Evolutionary conservation across 2,113 vertebrate genomes (phyloP).

Genomic region (Ahaetulla prasina): DNA sequence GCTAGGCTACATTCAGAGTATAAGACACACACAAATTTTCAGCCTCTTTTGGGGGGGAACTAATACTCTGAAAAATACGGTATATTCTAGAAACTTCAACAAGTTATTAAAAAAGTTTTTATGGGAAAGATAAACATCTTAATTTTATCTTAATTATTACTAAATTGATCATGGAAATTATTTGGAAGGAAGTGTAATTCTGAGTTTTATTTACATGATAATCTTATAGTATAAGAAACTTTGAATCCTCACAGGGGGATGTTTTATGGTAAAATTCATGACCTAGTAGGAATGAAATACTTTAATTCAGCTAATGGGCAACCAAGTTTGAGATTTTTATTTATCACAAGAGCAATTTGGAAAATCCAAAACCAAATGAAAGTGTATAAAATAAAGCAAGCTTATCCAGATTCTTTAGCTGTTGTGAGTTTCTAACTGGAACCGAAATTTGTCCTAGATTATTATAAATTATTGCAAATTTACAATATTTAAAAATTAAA

Average conservation of each 20-base stretch:
- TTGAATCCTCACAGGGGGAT: not conserved
- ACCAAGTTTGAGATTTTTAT: not conserved
- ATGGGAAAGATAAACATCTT: not conserved
- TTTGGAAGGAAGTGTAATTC: not conserved
- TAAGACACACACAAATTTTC: too few species aligned
- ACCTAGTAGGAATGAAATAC: not conserved
- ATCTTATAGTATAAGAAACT: not conserved
- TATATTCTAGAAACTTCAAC: not conserved
- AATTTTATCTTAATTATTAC: not conserved
- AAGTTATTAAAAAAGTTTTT: not conserved
- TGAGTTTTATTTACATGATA: not conserved
- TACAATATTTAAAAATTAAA: not conserved
- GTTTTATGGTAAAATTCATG: not conserved
- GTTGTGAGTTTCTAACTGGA: not conserved
- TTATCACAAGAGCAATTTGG: not conserved
- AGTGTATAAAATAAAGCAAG: not conserved
- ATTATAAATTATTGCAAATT: not conserved
- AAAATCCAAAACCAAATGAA: not conserved
- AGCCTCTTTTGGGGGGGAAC: too few species aligned
- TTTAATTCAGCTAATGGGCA: not conserved
- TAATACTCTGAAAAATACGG: too few species aligned
- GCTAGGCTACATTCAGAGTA: too few species aligned
- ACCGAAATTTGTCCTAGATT: not conserved
- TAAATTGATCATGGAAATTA: not conserved
- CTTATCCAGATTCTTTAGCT: not conserved